Base-by-base conservation (phyloP, 2,888 invertebrate genomes). In the Brachynemurus nebulosus region DNA sequence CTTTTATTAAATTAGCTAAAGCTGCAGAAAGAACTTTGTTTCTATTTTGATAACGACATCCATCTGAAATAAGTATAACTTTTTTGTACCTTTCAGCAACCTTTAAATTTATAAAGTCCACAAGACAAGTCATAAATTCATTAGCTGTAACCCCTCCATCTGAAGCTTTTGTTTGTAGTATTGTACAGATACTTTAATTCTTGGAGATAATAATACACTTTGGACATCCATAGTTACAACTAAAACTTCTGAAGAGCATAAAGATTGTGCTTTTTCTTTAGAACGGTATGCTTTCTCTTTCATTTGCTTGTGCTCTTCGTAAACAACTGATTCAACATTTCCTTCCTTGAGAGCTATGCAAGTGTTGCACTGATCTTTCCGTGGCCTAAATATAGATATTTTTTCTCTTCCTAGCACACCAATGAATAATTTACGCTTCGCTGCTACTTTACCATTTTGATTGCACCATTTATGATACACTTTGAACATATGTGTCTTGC, bases 101-200 rank as follows among this genome's bases (percentile, higher is more conserved):
- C 37, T 44, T 21, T 36, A 43, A 40, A 11, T 8, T 14, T 14
- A 49, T 14, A 40, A 43, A 47, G 23, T 45, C 36, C 23, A 50
- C 27, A 44, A 51, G 47, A 42, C 49, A 47, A 8, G 40, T 45
- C 14, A 44, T 47, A 43, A 50, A 50, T 48, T 52, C 50, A 40
- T 49, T 52, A 20, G 49, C 23, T 14, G 49, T 44, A 17, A 52
- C 45, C 19, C 47, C 46, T 11, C 52, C 50, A 16, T 51, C 44
- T 52, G 48, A 3, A 55, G 45, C 44, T 56, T 58, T 3, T 54
- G 55, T 41, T 55, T 55, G 46, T 54, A 57, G 44, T 57, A 58
- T 17, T 55, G 40, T 23, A 54, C 54, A 48, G 54, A 57, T 30
- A 54, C 55, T 8, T 21, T 25, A 8, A 55, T 23, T 5, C n/a